Evolutionary conservation across 1,140 invertebrate species (phyloP).

Genomic region (Listronotus oregonensis): DNA sequence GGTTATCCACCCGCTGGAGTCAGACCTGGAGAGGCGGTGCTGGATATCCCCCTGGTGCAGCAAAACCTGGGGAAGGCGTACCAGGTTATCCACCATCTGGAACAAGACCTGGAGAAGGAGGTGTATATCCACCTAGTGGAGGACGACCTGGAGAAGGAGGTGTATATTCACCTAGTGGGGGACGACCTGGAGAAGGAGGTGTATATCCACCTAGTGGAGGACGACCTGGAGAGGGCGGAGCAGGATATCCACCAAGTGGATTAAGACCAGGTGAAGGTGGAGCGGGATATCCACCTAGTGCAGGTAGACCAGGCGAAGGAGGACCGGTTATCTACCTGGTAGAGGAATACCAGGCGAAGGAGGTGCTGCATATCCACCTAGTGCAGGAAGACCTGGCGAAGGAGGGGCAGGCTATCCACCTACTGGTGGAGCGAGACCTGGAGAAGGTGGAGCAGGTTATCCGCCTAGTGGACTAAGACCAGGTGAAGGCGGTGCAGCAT

Average conservation of each 20-base stretch:
- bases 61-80: not conserved
- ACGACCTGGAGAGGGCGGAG: slow-evolving; percentile 13
- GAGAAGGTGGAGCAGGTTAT: not conserved
- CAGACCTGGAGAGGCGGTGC: slow-evolving; percentile 4
- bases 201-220: slow-evolving; percentile 15
- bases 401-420: not conserved
- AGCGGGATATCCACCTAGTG: slow-evolving; percentile 29
- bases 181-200: slow-evolving; percentile 21
- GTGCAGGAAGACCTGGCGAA: slow-evolving; percentile 11
- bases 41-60: not conserved
- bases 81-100: not conserved
- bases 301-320: slow-evolving; percentile 5
- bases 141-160: too few species aligned
- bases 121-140: too few species aligned
- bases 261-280: slow-evolving; percentile 10
- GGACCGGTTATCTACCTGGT: not conserved
- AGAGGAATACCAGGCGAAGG: slow-evolving; percentile 1
- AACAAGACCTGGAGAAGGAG: too few species aligned
- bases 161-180: not conserved
- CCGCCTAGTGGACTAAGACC: not conserved
- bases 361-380: not conserved
- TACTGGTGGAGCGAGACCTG: not conserved
- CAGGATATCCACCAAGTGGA: not conserved
- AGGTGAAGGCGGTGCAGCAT: not conserved
- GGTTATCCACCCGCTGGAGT: not conserved